phyloP scores from a whole-genome alignment of 2,888 invertebrate species.

The Coelopa pilipes region DNA sequence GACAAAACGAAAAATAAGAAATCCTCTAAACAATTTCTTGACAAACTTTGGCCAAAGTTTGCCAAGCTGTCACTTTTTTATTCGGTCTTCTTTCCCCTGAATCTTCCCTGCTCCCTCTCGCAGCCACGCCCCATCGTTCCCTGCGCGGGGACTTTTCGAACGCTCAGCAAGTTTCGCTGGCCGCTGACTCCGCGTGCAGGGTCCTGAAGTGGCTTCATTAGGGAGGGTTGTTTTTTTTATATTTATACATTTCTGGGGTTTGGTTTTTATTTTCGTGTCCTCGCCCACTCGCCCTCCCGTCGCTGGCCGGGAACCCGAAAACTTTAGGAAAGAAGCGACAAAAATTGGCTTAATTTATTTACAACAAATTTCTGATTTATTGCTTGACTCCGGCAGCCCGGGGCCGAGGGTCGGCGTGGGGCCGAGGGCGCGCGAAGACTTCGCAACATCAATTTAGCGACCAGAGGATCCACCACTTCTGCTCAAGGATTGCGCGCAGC shows the following conservation, averaged over 20 bases:
- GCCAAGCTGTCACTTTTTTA: slow-evolving; percentile 13
- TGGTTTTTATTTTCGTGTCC: too few species aligned
- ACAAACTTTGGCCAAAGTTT: slow-evolving; percentile 28
- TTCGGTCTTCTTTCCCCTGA: neutral
- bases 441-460: too few species aligned
- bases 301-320: too few species aligned
- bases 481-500: too few species aligned
- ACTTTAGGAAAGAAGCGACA: neutral
- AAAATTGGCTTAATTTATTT: slow-evolving; percentile 55
- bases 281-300: too few species aligned
- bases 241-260: too few species aligned
- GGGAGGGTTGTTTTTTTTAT: neutral
- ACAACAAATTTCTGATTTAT: slow-evolving; percentile 48
- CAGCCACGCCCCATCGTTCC: neutral
- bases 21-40: slow-evolving; percentile 17
- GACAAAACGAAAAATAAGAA: slow-evolving; percentile 4
- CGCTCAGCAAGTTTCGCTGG: neutral
- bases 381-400: slow-evolving; percentile 40
- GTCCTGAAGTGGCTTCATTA: neutral
- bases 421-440: too few species aligned
- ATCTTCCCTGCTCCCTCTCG: neutral
- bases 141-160: neutral
- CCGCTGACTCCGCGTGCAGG: neutral
- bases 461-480: too few species aligned
- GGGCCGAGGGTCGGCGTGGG: too few species aligned